These are phyloP conservation scores for Plecturocebus donacophilus DNA, from an alignment of 2,113 vertebrate genomes.

Conservation along the genomic window DNA sequence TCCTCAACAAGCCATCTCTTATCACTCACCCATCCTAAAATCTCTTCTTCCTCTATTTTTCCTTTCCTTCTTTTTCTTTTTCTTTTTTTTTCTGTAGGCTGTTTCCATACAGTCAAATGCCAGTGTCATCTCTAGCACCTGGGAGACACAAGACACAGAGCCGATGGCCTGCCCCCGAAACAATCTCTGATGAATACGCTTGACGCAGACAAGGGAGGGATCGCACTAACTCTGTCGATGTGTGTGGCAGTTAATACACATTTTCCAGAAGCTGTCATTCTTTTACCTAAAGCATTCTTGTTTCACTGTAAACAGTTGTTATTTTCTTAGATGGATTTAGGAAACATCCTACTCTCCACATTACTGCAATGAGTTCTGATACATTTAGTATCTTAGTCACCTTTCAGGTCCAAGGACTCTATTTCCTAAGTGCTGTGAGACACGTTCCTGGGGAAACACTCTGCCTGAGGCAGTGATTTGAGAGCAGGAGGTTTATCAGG, in stretches of 20 bases:
- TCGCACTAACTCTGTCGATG: background rate
- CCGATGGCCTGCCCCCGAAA: background rate
- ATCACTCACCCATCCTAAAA: background rate
- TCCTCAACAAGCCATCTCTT: background rate
- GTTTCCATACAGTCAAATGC: background rate
- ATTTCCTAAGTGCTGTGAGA: background rate
- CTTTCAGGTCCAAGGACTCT: background rate
- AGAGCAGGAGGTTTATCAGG: background rate
- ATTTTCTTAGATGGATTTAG: background rate
- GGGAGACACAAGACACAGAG: background rate
- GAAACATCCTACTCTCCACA: background rate
- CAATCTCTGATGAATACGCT: background rate
- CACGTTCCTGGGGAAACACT: background rate
- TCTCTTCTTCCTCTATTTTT: background rate
- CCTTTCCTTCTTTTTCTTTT: background rate
- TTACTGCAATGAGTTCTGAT: background rate
- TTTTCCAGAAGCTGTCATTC: background rate
- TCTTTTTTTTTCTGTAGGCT: background rate
- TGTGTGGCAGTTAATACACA: background rate
- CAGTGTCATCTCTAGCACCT: background rate
- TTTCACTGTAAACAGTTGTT: background rate
- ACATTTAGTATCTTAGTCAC: background rate
- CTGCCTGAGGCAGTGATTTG: too few relatives aligned
- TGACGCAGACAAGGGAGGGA: background rate
- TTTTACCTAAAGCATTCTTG: background rate